phyloP scores from a whole-genome alignment of 37 sponge, comb jelly and placozoan genomes.

The Agelas oroides region DNA sequence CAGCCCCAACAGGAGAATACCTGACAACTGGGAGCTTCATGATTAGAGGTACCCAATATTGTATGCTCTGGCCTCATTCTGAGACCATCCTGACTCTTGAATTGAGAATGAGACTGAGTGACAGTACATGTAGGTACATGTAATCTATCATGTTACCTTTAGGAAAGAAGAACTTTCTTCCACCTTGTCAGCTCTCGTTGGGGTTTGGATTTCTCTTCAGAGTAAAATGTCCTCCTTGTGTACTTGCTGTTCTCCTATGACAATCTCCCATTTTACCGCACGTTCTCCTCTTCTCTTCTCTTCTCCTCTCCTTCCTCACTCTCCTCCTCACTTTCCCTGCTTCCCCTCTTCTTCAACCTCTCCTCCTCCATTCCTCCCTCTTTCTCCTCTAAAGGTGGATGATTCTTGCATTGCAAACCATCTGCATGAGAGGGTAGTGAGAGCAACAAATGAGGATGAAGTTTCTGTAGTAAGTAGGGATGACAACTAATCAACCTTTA shows the following conservation, averaged over 20 bases:
- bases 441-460: constrained; percentile 42
- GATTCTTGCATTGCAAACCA: constrained; percentile 79
- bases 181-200: constrained; percentile 86
- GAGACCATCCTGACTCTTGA: background rate
- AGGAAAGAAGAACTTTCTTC: constrained; percentile 97
- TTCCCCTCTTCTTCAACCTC: background rate
- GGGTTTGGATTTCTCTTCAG: constrained; percentile 96
- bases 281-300: background rate
- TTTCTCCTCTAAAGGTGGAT: constrained; percentile 67
- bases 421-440: constrained; percentile 75
- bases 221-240: constrained; percentile 34
- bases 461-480: constrained; percentile 9
- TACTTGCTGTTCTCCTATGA: background rate
- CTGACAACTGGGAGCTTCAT: constrained; percentile 98
- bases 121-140: no score
- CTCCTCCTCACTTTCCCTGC: background rate
- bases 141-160: background rate
- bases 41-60: constrained; percentile 83
- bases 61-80: background rate
- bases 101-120: no score
- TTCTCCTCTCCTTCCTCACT: background rate
- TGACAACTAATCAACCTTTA: background rate
- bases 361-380: background rate
- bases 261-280: background rate
- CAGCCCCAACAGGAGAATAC: constrained; percentile 98